A percentile compares a stretch with the other conserved stretches of the same genome.
Conservation (phyloP, 2,888 invertebrate species). For the Papilio demoleus region DNA sequence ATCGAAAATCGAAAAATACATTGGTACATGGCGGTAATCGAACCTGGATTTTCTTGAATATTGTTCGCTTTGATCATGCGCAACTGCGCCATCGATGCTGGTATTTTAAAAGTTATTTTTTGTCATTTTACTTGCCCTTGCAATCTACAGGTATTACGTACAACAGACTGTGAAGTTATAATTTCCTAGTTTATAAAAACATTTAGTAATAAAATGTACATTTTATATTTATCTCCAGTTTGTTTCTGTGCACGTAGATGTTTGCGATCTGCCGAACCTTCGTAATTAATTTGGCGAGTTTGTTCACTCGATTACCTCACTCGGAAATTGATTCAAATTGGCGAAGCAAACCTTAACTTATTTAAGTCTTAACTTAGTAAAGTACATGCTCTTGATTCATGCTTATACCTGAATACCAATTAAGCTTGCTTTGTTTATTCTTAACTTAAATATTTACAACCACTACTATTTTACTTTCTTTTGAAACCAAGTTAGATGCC, state of each 20-base stretch:
- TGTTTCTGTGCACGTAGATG: slow-evolving; percentile 16
- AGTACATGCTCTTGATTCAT: slow-evolving; percentile 13
- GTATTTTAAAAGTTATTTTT: too few species aligned
- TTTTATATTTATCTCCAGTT: background rate
- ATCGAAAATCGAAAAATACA: too few species aligned
- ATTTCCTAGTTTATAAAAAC: too few species aligned
- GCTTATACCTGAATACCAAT: slow-evolving; percentile 19
- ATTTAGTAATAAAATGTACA: too few species aligned
- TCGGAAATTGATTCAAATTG: slow-evolving; percentile 39
- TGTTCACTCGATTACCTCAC: slow-evolving; percentile 34
- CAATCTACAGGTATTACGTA: too few species aligned
- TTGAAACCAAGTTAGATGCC: background rate
- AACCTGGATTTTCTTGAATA: too few species aligned
- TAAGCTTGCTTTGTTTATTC: background rate
- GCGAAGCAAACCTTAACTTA: slow-evolving; percentile 24
- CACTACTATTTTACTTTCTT: background rate
- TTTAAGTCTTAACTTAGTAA: slow-evolving; percentile 26
- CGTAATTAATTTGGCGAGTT: slow-evolving; percentile 36
- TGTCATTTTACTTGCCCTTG: too few species aligned
- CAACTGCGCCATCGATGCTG: too few species aligned
- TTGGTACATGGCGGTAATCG: too few species aligned
- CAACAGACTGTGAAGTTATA: too few species aligned
- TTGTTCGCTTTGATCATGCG: too few species aligned
- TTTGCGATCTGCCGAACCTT: slow-evolving; percentile 20
- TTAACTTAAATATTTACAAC: background rate